These are phyloP conservation scores for Patella vulgata DNA, from an alignment of 1,140 invertebrate genomes.

Conservation along the genomic window DNA sequence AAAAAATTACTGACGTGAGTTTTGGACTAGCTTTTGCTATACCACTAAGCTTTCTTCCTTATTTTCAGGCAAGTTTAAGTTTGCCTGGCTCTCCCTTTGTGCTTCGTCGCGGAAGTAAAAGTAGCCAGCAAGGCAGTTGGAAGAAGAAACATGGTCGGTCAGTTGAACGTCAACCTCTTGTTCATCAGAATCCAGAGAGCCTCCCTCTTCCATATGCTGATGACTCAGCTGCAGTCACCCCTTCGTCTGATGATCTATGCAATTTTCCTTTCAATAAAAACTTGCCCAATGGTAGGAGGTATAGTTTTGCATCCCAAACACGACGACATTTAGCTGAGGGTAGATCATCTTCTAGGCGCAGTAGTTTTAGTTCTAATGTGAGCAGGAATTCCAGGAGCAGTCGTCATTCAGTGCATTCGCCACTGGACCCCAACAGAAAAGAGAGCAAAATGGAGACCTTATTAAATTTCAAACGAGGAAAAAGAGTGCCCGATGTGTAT, in stretches of 20 bases:
- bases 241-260: slow-evolving; percentile 90
- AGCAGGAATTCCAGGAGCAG: slow-evolving; percentile 51
- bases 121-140: slow-evolving; percentile 85
- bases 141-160: slow-evolving; percentile 73
- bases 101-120: slow-evolving; percentile 73
- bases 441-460: slow-evolving; percentile 44
- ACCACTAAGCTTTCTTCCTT: slow-evolving; percentile 11
- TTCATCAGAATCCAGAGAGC: slow-evolving; percentile 93
- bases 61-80: slow-evolving; percentile 89
- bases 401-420: slow-evolving; percentile 33
- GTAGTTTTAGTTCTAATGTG: slow-evolving; percentile 53
- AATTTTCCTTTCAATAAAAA: slow-evolving; percentile 51
- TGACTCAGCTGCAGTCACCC: slow-evolving; percentile 96
- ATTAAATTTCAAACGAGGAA: slow-evolving; percentile 45
- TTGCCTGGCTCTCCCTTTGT: slow-evolving; percentile 97
- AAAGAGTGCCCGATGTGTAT: slow-evolving; percentile 54
- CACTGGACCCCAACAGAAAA: slow-evolving; percentile 38
- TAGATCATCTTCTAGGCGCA: slow-evolving; percentile 47
- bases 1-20: too few species aligned
- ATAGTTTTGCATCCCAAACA: slow-evolving; percentile 48
- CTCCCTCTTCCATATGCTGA: slow-evolving; percentile 97
- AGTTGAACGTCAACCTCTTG: slow-evolving; percentile 90
- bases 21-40: too few species aligned
- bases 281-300: slow-evolving; percentile 48
- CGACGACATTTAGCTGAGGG: slow-evolving; percentile 30